phyloP scores from a whole-genome alignment of 2,113 vertebrate species.

The Cyanistes caeruleus region DNA sequence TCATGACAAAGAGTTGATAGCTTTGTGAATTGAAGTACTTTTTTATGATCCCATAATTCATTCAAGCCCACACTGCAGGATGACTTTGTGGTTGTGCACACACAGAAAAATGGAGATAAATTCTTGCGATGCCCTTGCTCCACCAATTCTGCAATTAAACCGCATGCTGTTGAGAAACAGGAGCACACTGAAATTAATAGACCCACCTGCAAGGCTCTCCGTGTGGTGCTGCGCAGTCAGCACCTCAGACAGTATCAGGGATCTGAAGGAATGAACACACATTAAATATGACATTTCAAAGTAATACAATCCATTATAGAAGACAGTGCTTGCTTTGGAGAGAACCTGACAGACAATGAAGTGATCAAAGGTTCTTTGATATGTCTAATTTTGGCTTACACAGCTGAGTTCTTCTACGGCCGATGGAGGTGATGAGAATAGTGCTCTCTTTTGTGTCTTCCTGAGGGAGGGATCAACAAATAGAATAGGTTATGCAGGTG shows the following conservation, averaged over 20 bases:
- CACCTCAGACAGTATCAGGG: neutral
- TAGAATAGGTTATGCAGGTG: neutral
- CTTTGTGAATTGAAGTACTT: constrained; percentile 27
- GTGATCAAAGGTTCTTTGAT: constrained; percentile 64
- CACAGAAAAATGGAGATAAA: neutral
- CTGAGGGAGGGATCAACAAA: neutral
- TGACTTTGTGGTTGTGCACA: neutral
- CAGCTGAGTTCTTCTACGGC: neutral
- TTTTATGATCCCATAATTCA: constrained; percentile 58
- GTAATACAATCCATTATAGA: neutral
- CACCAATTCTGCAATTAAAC: constrained; percentile 12
- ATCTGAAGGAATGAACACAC: neutral
- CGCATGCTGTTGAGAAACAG: neutral
- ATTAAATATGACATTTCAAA: constrained; percentile 32
- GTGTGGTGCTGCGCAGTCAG: neutral
- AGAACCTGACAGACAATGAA: constrained; percentile 35
- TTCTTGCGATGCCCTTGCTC: neutral
- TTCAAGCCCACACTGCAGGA: neutral
- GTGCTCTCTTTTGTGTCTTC: neutral
- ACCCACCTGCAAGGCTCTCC: neutral
- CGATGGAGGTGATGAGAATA: neutral
- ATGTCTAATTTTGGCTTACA: constrained; percentile 18
- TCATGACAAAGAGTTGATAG: constrained; percentile 51
- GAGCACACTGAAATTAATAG: neutral
- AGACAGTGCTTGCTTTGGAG: constrained; percentile 29